Evolutionary conservation across 2,888 invertebrate genomes (phyloP), one percentile per base, ranked within the genome.

Genomic region (Nemotelus nigrinus): DNA sequence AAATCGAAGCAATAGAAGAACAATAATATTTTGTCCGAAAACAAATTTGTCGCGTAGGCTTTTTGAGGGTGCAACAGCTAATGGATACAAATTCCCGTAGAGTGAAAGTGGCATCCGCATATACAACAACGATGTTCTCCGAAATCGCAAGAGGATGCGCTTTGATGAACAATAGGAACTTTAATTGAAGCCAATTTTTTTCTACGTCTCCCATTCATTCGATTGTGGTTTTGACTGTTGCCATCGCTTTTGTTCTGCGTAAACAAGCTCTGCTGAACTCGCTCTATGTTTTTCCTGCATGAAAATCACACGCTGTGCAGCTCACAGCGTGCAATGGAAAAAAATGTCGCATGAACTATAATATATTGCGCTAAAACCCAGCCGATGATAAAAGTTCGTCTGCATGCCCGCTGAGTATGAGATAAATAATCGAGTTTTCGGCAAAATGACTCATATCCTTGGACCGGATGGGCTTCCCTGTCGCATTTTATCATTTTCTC

Each of bases 341-440:
- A 53, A 70, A 55, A 39, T 48, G 68, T 68, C 65, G 44, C 7
- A 7, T 65, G 65, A 65, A 65, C 65, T 65, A 65, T 47, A 65
- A 65, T 65, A 65, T 65, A 65, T 65, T n/a, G 68, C 39, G 53
- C n/a, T 25, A 41, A 44, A 50, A 53, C 10, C 39, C 41, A 55
- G 41, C 70, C 43, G 43, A 70, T 39, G 70, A 70, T 70, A 41
- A 70, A 70, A 70, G 43, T 70, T 70, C 60, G 60, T 60, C 41
- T 70, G 70, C 55, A 55, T 53, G 53, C 70, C 70, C 53, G 55
- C 70, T 70, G 70, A 70, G 70, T 10, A 57, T 70, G 39, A 74
- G 60, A 74, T 74, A 74, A 25, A 25, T 74, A 74, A 74, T 74
- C 74, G 43, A 74, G 60, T 74, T 74, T 74, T 60, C 25, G 74